These are phyloP conservation scores for Elegia similella DNA, from an alignment of 2,888 invertebrate species.

Conservation along the genomic window DNA sequence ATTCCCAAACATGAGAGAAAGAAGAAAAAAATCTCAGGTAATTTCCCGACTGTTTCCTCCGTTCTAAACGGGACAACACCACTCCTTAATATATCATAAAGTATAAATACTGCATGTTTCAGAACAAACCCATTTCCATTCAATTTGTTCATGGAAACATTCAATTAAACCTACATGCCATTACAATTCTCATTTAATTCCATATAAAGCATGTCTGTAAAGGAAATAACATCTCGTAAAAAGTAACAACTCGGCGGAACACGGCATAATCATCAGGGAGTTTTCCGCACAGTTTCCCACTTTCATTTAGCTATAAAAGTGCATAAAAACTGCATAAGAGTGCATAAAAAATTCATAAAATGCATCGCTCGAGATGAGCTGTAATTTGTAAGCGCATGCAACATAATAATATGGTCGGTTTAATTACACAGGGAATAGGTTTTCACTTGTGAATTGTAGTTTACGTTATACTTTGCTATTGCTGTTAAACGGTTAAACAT, in stretches of 20 bases:
- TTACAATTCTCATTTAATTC: background rate
- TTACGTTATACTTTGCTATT: constrained; percentile 5
- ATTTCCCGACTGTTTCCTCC: too few relatives aligned
- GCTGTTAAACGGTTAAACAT: background rate
- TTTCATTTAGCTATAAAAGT: constrained; percentile 52
- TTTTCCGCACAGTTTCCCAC: constrained; percentile 57
- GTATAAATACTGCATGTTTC: too few relatives aligned
- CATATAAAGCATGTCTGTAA: background rate
- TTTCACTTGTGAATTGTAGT: constrained; percentile 26
- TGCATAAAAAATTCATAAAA: constrained; percentile 32
- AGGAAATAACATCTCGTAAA: constrained; percentile 16
- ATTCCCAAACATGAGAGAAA: too few relatives aligned
- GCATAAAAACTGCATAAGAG: constrained; percentile 33
- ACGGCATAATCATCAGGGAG: constrained; percentile 25
- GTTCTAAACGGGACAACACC: too few relatives aligned
- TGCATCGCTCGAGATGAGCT: constrained; percentile 23
- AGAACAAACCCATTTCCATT: too few relatives aligned
- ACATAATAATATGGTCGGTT: constrained; percentile 14
- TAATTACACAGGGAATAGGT: constrained; percentile 20
- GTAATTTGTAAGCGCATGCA: constrained; percentile 18
- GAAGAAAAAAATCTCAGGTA: too few relatives aligned
- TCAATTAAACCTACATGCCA: background rate
- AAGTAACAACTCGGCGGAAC: constrained; percentile 18
- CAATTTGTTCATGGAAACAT: too few relatives aligned
- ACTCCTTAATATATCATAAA: too few relatives aligned